Base-by-base conservation (phyloP, 2,888 invertebrate genomes). In the Candidula unifasciata region DNA sequence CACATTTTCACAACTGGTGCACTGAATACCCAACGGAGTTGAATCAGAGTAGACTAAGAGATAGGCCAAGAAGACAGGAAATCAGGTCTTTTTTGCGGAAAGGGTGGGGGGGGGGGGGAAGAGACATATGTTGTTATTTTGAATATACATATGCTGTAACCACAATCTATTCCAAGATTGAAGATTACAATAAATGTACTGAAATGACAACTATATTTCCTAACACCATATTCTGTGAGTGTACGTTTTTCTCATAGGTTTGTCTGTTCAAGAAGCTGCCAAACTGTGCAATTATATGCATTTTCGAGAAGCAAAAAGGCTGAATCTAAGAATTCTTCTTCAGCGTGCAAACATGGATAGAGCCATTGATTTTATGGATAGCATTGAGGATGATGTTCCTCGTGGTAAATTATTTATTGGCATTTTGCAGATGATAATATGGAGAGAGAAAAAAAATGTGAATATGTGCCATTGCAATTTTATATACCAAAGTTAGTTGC, bases 311-410 rank as follows among this genome's bases (percentile, higher is more conserved):
- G 90, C 93, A 0, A 89, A 89, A 57, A 85, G 89, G 92, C 94
- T 82, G 95, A 96, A 0, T 95, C 95, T 88, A 95, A 96, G 90
- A 96, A 96, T 97, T 93, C 95, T 97, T 13, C 94, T 96, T 0
- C 96, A 96, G n/a, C 95, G 96, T 84, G 95, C 95, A 52, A 97
- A 97, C 93, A 96, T 97, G 89, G 97, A 97, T 94, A 97, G 96
- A 91, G 96, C 97, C 21, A 95, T 96, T 90, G 97, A 98, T 93
- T 97, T 97, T 93, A 94, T 98, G 89, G 97, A 98, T 92, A 95
- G 96, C 0, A 94, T 97, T 30, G 97, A 97, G 91, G 95, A 95
- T 85, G 96, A 97, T 89, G 95, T 96, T 78, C 97, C 97, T 0
- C 95, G 94, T 89, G 96, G 96, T 93, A 68, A 68, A 60, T 69